These are phyloP conservation scores for Rhineura floridana DNA, from an alignment of 2,113 vertebrate species.

Conservation along the genomic window DNA sequence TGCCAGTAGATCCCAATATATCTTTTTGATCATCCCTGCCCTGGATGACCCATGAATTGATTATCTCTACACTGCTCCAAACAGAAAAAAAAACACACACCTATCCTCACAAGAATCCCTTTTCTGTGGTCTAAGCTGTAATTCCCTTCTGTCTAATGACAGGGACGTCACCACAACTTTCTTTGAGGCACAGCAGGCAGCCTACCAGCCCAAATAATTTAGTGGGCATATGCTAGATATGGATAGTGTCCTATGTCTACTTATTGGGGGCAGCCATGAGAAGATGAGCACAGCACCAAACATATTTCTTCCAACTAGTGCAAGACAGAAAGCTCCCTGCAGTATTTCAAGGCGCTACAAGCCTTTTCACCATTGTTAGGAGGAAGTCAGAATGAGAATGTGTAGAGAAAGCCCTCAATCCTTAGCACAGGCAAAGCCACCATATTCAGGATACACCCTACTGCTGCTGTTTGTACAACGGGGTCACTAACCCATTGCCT, in stretches of 20 bases:
- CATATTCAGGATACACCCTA: not conserved
- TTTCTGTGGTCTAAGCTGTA: not conserved
- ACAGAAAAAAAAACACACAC: not conserved
- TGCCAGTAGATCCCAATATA: no score
- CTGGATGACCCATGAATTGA: no score
- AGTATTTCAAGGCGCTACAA: not conserved
- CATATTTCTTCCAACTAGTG: no score
- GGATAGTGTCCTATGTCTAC: not conserved
- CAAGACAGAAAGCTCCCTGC: not conserved
- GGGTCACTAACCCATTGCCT: no score
- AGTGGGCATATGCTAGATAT: not conserved
- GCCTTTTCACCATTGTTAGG: not conserved
- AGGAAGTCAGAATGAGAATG: not conserved
- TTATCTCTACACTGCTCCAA: not conserved
- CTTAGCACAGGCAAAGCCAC: not conserved
- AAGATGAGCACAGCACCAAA: not conserved
- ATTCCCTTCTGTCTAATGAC: not conserved
- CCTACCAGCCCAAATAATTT: not conserved
- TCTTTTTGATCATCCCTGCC: no score
- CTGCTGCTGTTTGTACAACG: not conserved
- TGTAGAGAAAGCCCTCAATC: not conserved
- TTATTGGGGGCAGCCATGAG: not conserved
- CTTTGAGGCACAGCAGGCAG: not conserved
- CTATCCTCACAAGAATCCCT: no score
- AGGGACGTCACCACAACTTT: not conserved